A percentile compares a stretch with the other conserved stretches of the same genome.
These are phyloP conservation scores for Miichthys miiuy DNA, from an alignment of 2,797 vertebrate species.

Conservation along the genomic window DNA sequence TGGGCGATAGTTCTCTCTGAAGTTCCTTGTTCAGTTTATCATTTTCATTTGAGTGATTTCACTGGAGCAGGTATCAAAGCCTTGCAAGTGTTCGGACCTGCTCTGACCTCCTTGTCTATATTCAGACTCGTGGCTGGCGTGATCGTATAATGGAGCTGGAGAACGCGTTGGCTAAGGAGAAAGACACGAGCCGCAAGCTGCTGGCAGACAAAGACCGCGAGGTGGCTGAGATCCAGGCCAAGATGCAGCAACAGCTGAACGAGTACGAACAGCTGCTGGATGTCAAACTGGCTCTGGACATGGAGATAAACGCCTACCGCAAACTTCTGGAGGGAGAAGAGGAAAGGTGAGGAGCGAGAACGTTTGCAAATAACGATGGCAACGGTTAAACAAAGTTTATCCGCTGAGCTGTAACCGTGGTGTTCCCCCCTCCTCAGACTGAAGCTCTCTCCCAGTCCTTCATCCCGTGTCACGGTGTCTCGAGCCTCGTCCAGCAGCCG, in stretches of 20 bases:
- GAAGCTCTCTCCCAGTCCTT: slow-evolving; percentile 89
- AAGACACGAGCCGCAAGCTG: slow-evolving; percentile 81
- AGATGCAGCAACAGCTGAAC: slow-evolving; percentile 90
- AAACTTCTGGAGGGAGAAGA: slow-evolving; percentile 95
- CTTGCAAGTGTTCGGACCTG: not conserved
- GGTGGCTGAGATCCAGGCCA: slow-evolving; percentile 85
- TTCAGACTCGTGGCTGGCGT: slow-evolving; percentile 88
- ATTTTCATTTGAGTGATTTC: no score
- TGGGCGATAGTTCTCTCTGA: no score
- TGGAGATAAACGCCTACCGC: slow-evolving; percentile 94
- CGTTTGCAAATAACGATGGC: not conserved
- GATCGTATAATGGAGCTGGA: slow-evolving; percentile 90
- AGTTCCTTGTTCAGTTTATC: no score
- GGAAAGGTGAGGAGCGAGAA: slow-evolving; percentile 85
- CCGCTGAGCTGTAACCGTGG: not conserved
- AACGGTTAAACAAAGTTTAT: not conserved
- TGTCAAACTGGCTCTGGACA: slow-evolving; percentile 93
- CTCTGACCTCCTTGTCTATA: not conserved
- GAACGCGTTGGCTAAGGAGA: slow-evolving; percentile 86
- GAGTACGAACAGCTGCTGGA: slow-evolving; percentile 93
- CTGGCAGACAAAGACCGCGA: slow-evolving; percentile 89
- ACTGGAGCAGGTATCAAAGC: no score
- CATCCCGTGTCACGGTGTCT: slow-evolving; percentile 90
- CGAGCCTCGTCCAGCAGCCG: slow-evolving; percentile 89
- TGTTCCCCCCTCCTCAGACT: slow-evolving; percentile 78